phyloP scores from a whole-genome alignment of 2,113 vertebrate genomes.

The Poeciliopsis occidentalis region DNA sequence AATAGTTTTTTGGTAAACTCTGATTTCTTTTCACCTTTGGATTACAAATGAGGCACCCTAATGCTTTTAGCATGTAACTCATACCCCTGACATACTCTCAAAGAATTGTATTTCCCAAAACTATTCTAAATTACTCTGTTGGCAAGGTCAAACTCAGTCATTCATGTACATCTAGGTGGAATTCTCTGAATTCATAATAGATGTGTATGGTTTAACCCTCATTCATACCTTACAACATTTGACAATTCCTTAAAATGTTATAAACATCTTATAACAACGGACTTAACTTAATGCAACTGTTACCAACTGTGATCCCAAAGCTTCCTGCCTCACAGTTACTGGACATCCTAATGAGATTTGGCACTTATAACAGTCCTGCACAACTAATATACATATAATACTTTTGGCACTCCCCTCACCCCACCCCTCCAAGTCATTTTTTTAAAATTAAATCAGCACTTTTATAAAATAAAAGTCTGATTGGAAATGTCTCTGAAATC shows the following conservation, averaged over 20 bases:
- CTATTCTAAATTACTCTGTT: slow-evolving; percentile 41
- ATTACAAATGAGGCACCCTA: slow-evolving; percentile 39
- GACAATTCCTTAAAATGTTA: slow-evolving; percentile 44
- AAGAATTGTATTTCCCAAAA: slow-evolving; percentile 28
- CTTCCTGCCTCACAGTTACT: slow-evolving; percentile 21
- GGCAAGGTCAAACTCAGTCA: slow-evolving; percentile 60
- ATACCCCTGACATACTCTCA: slow-evolving; percentile 16
- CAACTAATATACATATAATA: slow-evolving; percentile 54
- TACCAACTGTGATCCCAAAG: slow-evolving; percentile 29
- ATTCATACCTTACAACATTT: slow-evolving; percentile 59
- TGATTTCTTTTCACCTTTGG: slow-evolving; percentile 51
- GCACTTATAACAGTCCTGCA: slow-evolving; percentile 55
- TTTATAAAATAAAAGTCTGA: slow-evolving; percentile 18
- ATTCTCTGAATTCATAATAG: slow-evolving; percentile 81
- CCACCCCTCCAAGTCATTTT: slow-evolving; percentile 42
- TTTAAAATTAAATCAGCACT: slow-evolving; percentile 41
- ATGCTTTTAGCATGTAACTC: slow-evolving; percentile 37
- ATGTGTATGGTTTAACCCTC: slow-evolving; percentile 68
- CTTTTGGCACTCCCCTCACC: slow-evolving; percentile 57
- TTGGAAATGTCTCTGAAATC: slow-evolving; percentile 24
- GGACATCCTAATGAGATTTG: slow-evolving; percentile 39
- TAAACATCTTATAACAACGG: slow-evolving; percentile 27
- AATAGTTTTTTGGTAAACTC: slow-evolving; percentile 64
- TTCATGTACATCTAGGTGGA: slow-evolving; percentile 65
- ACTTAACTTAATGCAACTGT: slow-evolving; percentile 25